These are phyloP conservation scores for Pristionchus mayeri DNA, from an alignment of 2,888 invertebrate genomes.

Conservation along the genomic window DNA sequence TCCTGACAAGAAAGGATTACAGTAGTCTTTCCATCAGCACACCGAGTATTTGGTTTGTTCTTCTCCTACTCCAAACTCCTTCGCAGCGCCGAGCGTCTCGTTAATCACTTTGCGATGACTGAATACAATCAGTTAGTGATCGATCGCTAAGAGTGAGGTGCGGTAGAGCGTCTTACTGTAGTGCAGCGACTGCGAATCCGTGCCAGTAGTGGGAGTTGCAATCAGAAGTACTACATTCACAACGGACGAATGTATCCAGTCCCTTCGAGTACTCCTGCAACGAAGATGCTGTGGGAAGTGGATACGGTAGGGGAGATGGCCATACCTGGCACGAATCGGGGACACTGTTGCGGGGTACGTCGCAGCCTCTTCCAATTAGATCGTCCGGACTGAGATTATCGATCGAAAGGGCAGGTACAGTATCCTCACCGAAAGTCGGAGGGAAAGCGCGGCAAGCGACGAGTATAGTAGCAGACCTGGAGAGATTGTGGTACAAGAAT, in stretches of 20 bases:
- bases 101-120: slow-evolving; percentile 10
- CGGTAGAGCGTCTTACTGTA: not conserved
- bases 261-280: slow-evolving; percentile 23
- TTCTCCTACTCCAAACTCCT: not conserved
- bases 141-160: not conserved
- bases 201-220: slow-evolving; percentile 41
- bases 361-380: slow-evolving; percentile 10
- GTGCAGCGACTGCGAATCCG: slow-evolving; percentile 5
- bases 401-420: not conserved
- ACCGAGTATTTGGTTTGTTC: not conserved
- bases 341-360: not conserved
- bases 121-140: not conserved
- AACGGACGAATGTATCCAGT: not conserved
- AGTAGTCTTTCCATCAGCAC: too few relatives aligned
- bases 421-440: slow-evolving; percentile 11
- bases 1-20: not conserved
- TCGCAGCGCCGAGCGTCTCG: not conserved
- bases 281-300: not conserved
- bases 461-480: slow-evolving; percentile 41
- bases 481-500: not conserved
- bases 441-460: not conserved
- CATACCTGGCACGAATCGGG: slow-evolving; percentile 20
- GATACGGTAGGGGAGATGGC: not conserved
- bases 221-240: not conserved
- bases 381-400: slow-evolving; percentile 6